Conservation (phyloP, 2,113 vertebrate species). For the Aramus guarauna region DNA sequence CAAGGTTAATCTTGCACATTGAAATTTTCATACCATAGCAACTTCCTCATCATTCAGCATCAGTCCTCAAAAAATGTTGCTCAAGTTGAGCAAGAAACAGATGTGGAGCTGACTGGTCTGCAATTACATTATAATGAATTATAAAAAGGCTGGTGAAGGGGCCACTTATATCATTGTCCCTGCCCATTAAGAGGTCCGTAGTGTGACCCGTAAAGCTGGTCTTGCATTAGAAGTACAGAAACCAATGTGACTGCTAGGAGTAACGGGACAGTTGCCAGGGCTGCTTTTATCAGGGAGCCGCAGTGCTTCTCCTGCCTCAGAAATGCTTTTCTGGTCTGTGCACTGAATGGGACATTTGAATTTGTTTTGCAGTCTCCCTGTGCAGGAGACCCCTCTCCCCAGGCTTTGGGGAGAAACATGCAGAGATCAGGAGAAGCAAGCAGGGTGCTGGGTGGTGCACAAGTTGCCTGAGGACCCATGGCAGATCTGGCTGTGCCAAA, state of each 20-base stretch:
- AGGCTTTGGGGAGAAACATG: background rate
- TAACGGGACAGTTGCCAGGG: background rate
- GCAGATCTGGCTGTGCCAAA: background rate
- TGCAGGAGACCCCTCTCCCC: background rate
- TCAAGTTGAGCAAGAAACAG: background rate
- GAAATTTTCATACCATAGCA: background rate
- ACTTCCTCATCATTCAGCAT: slow-evolving; percentile 9
- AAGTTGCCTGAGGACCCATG: background rate
- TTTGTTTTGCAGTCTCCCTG: background rate
- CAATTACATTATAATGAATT: slow-evolving; percentile 15
- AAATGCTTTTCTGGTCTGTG: background rate
- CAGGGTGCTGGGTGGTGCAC: background rate
- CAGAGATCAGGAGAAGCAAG: background rate
- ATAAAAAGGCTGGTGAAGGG: background rate
- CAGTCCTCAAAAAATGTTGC: background rate
- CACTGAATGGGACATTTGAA: background rate
- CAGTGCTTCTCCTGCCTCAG: background rate
- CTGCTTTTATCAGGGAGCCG: background rate
- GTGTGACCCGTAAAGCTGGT: background rate
- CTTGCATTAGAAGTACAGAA: slow-evolving; percentile 14
- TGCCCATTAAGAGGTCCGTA: background rate
- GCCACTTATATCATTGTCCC: background rate
- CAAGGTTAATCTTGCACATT: background rate
- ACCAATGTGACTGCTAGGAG: background rate
- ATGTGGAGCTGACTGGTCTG: background rate